phyloP scores from a whole-genome alignment of 2,113 vertebrate species.

The Melierax canorus region DNA sequence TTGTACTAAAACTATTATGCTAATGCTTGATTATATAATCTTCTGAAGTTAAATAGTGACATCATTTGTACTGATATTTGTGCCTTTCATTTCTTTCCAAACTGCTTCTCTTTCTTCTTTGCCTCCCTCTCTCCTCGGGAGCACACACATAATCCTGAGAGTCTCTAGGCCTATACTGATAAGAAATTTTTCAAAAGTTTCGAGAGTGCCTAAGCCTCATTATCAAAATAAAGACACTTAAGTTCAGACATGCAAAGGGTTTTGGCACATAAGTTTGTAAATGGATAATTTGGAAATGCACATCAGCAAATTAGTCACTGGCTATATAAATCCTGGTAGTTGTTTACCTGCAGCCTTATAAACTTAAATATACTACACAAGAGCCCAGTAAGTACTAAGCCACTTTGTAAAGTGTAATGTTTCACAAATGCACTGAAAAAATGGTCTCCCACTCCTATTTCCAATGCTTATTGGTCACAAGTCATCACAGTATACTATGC shows the following conservation, averaged over 20 bases:
- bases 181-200: not conserved
- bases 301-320: not conserved
- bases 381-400: not conserved
- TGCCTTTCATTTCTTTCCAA: not conserved
- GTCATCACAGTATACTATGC: accelerated
- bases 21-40: not conserved
- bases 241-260: not conserved
- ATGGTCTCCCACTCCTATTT: not conserved
- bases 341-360: not conserved
- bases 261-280: not conserved
- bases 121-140: not conserved
- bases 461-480: not conserved
- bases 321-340: not conserved
- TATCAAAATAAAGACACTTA: not conserved
- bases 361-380: not conserved
- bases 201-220: not conserved
- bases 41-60: not conserved
- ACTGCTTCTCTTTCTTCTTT: not conserved
- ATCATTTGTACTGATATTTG: not conserved
- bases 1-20: not conserved
- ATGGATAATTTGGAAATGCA: not conserved
- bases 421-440: not conserved
- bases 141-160: not conserved
- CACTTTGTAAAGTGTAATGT: not conserved
- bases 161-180: not conserved